These are phyloP conservation scores for Hyles vespertilio DNA, from an alignment of 1,140 invertebrate genomes.

Conservation along the genomic window DNA sequence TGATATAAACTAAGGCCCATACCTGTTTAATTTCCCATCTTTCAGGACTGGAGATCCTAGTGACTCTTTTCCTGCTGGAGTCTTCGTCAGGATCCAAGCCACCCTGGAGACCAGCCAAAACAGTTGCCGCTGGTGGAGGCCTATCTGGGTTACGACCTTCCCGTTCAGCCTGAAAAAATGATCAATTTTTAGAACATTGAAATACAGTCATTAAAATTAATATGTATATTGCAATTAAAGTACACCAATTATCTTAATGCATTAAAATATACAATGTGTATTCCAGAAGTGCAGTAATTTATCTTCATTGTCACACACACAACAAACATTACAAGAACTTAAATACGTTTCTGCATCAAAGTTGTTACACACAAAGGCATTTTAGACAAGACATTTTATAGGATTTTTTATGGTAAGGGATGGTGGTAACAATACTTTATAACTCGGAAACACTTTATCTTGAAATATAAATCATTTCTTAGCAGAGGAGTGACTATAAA, in stretches of 20 bases:
- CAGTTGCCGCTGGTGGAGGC: constrained; percentile 79
- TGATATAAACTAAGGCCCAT: background rate
- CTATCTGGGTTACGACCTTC: constrained; percentile 91
- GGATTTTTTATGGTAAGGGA: no score
- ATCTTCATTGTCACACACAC: no score
- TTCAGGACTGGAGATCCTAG: constrained; percentile 97
- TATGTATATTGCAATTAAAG: background rate
- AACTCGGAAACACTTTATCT: no score
- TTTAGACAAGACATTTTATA: no score
- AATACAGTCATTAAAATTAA: background rate
- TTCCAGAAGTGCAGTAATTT: no score
- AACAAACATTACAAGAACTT: no score
- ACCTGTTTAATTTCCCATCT: constrained; percentile 91
- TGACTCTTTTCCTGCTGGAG: constrained; percentile 87
- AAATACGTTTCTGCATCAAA: no score
- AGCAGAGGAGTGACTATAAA: no score
- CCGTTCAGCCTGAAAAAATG: constrained; percentile 78
- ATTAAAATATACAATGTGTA: no score
- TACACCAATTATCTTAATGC: background rate
- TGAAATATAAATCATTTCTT: no score
- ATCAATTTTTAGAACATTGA: background rate
- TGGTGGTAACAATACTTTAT: no score
- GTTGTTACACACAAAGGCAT: no score
- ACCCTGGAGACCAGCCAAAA: constrained; percentile 81
- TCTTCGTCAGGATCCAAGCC: constrained; percentile 86